Percentiles rank a stretch among this genome's conserved stretches.
phyloP scores from a whole-genome alignment of 2,113 vertebrate genomes.

The Setophaga kirtlandii region DNA sequence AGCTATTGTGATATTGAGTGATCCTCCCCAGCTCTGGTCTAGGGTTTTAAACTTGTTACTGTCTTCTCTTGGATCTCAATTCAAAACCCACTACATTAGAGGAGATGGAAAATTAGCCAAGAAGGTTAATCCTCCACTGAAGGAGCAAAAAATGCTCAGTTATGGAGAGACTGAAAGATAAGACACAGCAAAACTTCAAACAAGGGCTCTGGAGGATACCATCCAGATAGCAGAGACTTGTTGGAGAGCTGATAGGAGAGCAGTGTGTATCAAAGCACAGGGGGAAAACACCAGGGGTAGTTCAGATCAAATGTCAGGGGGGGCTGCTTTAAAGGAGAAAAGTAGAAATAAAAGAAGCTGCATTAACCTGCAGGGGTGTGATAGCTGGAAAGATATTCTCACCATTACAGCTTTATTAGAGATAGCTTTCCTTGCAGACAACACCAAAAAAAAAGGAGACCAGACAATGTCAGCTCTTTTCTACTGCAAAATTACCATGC shows the following conservation, averaged over 20 bases:
- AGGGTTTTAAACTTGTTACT: not conserved
- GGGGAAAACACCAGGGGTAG: not conserved
- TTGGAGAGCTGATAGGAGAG: not conserved
- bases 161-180: not conserved
- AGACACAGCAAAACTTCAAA: not conserved
- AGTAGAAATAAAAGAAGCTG: not conserved
- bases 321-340: not conserved
- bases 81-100: not conserved
- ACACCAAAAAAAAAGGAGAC: constrained; percentile 3
- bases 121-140: not conserved
- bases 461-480: constrained; percentile 19
- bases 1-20: not conserved
- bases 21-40: not conserved
- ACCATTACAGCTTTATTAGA: not conserved
- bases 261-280: not conserved
- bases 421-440: not conserved
- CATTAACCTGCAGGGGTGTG: not conserved
- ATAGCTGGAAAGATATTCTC: not conserved
- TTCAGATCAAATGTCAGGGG: not conserved
- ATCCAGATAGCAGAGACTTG: not conserved
- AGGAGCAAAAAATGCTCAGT: not conserved
- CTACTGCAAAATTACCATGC: constrained; percentile 18
- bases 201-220: not conserved
- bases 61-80: not conserved
- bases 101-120: not conserved